Percentiles rank a stretch among this genome's conserved stretches.
Conservation (phyloP, 2,797 vertebrate genomes). For the Acanthurus tractus region DNA sequence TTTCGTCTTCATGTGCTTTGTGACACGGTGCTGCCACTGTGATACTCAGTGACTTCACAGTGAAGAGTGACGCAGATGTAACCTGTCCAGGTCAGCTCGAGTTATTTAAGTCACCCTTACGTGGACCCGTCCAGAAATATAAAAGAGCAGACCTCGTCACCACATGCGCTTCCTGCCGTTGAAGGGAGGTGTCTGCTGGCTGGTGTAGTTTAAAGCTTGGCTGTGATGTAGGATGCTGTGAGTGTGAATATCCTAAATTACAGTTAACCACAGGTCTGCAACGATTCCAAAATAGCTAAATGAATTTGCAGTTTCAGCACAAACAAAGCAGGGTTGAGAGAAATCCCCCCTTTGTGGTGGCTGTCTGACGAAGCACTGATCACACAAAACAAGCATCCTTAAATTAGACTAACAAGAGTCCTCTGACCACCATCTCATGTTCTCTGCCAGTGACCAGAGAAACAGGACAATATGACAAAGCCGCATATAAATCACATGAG, state of each 20-base stretch:
- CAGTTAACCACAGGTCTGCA: slow-evolving; percentile 63
- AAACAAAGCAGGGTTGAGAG: slow-evolving; percentile 35
- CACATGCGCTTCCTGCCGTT: slow-evolving; percentile 59
- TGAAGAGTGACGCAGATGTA: slow-evolving; percentile 6
- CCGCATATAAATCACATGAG: slow-evolving; percentile 24
- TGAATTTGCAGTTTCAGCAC: slow-evolving; percentile 59
- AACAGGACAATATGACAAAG: slow-evolving; percentile 4
- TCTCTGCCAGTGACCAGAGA: slow-evolving; percentile 14
- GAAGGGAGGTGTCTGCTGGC: slow-evolving; percentile 61
- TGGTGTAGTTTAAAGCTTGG: slow-evolving; percentile 67
- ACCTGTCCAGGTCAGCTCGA: slow-evolving; percentile 25
- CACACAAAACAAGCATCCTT: slow-evolving; percentile 11
- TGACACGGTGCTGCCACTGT: background rate
- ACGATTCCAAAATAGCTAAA: slow-evolving; percentile 65
- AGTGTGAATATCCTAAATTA: slow-evolving; percentile 79
- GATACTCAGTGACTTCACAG: background rate
- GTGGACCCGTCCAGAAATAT: slow-evolving; percentile 9
- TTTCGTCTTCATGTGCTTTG: background rate
- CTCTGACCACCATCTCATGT: slow-evolving; percentile 35
- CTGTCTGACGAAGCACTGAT: slow-evolving; percentile 17
- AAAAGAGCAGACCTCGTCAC: slow-evolving; percentile 46
- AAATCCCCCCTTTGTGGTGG: slow-evolving; percentile 23
- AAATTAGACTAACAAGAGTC: slow-evolving; percentile 32
- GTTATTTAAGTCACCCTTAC: slow-evolving; percentile 38
- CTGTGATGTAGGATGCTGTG: slow-evolving; percentile 59